Conservation (phyloP, 1,140 invertebrate genomes). For the Drosophila obscura region DNA sequence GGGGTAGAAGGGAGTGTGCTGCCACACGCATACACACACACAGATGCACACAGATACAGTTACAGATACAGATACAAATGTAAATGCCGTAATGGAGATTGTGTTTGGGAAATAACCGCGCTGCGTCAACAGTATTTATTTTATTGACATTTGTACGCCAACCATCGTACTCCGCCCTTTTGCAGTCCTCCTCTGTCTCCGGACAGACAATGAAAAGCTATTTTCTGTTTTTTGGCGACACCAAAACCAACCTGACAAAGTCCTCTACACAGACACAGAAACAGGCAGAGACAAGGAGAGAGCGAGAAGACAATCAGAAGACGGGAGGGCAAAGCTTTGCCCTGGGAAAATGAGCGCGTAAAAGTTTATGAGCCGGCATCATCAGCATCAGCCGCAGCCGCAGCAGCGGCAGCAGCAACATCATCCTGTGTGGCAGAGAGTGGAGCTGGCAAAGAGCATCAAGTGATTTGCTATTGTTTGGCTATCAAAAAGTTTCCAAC, state of each 20-base stretch:
- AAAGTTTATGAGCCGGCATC: constrained; percentile 71
- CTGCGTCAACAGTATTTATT: constrained; percentile 82
- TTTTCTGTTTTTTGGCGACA: constrained; percentile 69
- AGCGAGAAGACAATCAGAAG: not conserved
- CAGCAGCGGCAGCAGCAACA: constrained; percentile 14
- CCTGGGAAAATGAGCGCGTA: constrained; percentile 67
- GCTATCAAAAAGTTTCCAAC: constrained; percentile 78
- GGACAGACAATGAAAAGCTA: constrained; percentile 73
- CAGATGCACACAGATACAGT: constrained; percentile 22
- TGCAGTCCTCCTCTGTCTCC: not conserved
- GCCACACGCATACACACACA: constrained; percentile 29
- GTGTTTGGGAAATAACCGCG: constrained; percentile 79
- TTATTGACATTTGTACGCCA: constrained; percentile 75
- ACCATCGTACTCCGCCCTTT: not conserved
- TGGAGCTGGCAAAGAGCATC: constrained; percentile 40
- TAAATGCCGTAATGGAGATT: constrained; percentile 80
- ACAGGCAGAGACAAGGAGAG: constrained; percentile 23
- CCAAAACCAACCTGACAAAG: constrained; percentile 62
- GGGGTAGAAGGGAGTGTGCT: constrained; percentile 3
- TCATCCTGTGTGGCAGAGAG: constrained; percentile 46
- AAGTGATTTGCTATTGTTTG: constrained; percentile 73
- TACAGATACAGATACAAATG: constrained; percentile 54
- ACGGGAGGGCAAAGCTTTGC: constrained; percentile 11
- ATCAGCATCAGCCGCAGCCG: constrained; percentile 24
- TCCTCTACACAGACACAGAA: constrained; percentile 28